These are phyloP conservation scores for Molanna angustata DNA, from an alignment of 2,888 invertebrate species.

Conservation along the genomic window DNA sequence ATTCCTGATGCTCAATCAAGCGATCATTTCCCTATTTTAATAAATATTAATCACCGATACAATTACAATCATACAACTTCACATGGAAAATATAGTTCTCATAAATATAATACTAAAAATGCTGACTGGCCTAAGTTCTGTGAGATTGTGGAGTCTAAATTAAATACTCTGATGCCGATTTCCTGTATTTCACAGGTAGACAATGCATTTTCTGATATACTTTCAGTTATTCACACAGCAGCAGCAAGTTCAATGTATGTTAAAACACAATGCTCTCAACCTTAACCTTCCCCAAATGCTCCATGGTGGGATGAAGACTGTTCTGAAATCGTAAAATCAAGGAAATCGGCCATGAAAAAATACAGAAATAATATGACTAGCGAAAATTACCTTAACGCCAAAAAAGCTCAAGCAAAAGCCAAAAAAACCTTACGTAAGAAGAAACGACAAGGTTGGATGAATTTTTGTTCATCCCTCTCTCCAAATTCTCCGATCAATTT, in stretches of 20 bases:
- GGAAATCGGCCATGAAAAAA: not conserved
- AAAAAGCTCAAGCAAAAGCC: too few species aligned
- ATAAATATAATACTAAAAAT: not conserved
- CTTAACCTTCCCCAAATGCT: not conserved
- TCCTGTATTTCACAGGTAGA: not conserved
- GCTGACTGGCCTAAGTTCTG: not conserved
- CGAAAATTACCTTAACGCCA: not conserved
- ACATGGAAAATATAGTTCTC: not conserved
- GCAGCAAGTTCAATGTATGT: not conserved
- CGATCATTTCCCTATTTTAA: constrained; percentile 1
- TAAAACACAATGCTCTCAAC: not conserved
- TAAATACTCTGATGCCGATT: not conserved
- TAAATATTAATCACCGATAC: not conserved
- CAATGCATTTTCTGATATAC: not conserved
- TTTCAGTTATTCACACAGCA: not conserved
- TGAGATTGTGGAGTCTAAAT: not conserved
- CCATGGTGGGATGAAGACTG: not conserved
- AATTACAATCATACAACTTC: not conserved
- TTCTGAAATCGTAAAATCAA: not conserved
- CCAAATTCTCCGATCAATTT: too few species aligned
- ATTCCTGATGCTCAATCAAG: not conserved
- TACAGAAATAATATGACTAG: not conserved
- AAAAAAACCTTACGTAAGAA: too few species aligned
- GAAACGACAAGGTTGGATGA: too few species aligned
- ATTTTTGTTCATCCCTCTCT: too few species aligned